Evolutionary conservation across 2,113 vertebrate genomes (phyloP).

Genomic region (Bos taurus): ARS-UCD2.0 NC_037340.1:73400001-73400500

Average conservation of each 20-base stretch:
- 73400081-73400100: constrained; percentile 93
- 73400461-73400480: background rate
- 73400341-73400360: background rate
- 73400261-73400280: background rate
- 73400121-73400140: constrained; percentile 96
- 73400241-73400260: background rate
- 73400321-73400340: background rate
- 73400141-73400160: constrained; percentile 79
- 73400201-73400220: background rate
- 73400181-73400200: background rate
- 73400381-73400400: background rate
- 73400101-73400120: constrained; percentile 91
- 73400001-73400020: constrained; percentile 88
- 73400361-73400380: background rate
- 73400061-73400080: constrained; percentile 87
- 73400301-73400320: background rate
- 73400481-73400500: background rate
- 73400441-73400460: background rate
- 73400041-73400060: constrained; percentile 86
- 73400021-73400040: constrained; percentile 81
- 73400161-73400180: background rate
- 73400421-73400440: background rate
- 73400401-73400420: background rate
- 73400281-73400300: too few species aligned
- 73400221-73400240: background rate